Evolutionary conservation across 1,140 invertebrate species (phyloP), one percentile per base, ranked within the genome.

Genomic region (Anastatus disparis): DNA sequence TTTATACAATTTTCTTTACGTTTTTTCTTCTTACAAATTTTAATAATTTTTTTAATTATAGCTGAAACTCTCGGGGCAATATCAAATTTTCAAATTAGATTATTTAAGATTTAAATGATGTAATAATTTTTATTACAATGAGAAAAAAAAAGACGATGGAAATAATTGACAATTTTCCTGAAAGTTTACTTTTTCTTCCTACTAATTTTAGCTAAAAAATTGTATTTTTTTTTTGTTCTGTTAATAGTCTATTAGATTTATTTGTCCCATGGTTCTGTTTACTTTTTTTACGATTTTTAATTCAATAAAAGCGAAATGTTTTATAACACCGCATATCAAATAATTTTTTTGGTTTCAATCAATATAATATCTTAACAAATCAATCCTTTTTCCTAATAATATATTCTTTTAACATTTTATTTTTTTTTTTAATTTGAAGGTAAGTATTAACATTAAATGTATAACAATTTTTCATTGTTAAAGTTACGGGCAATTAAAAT

Each of bases 211-310:
- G 31, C 38, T 64, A 8, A n/a, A n/a, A 35, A 64, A 64, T 27
- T n/a, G 26, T 65, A 53, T 53, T 53, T 64, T n/a, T n/a, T n/a
- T n/a, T 65, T 53, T 53, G 62, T 65, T 65, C 27, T 3, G 17
- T 53, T 50, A 50, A 63, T 63, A 63, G 29, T 53, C 31, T 53
- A 50, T 65, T 53, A 53, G 61, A 52, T 65, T n/a, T 53, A 65
- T 65, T 53, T 65, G 35, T 53, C n/a, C 48, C 13, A 63, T 63
- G 46, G 46, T 35, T 63, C 62, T 65, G 48, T 40, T 65, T 65
- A 27, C 15, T 20, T 63, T 55, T 64, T 65, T 53, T 65, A 65
- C 62, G 35, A 65, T 65, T 65, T 65, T 53, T 53, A 65, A 53
- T 53, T 53, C 50, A 53, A 65, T 65, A 53, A 64, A 65, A 44